Base-by-base conservation (phyloP, 37 sponge, comb jelly and placozoan species). In the Eunapius fragilis region DNA sequence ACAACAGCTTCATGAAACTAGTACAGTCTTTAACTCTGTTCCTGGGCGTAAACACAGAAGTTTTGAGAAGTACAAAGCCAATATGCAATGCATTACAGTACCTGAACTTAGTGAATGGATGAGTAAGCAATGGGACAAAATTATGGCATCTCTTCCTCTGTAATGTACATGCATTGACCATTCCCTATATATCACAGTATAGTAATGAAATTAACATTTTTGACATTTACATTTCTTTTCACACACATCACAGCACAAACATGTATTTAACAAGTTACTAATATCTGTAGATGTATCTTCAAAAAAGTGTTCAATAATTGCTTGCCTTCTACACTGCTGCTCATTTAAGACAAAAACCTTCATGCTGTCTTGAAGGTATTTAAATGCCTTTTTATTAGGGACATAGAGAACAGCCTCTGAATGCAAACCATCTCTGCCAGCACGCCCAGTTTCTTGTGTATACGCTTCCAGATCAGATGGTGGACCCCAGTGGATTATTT, bases 391-490 rank as follows among this genome's bases (percentile, higher is more conserved):
- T 33, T 77, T 30, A 72, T 27, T n/a, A 33, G 32, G 31, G 5
- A 33, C 25, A 22, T 71, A 86, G 25, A 87, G 58, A 68, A 78
- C 71, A 36, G 89, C 89, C 31, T 50, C 33, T 26, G 88, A 47
- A 31, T 31, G 67, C 9, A 67, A 6, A 7, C 84, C 89, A 89
- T 89, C 89, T 33, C 89, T 72, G 27, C 89, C 89, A 48, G 75
- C 48, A 49, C 85, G 25, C 25, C 89, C 89, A n/a, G 84, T 84
- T 41, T 89, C 84, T 73, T 84, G 89, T 30, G 84, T 80, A 81
- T 82, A 80, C 47, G 74, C 81, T 45, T 88, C 82, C 31, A 88
- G 17, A 4, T 70, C 36, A 28, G 68, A 31, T 71, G 89, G 85
- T 26, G 76, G 32, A 19, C 89, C 89, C 80, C 74, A 79, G 79